Evolutionary conservation across 23 tunicate genomes (phyloP).

Genomic region (Diplosoma virens): DNA sequence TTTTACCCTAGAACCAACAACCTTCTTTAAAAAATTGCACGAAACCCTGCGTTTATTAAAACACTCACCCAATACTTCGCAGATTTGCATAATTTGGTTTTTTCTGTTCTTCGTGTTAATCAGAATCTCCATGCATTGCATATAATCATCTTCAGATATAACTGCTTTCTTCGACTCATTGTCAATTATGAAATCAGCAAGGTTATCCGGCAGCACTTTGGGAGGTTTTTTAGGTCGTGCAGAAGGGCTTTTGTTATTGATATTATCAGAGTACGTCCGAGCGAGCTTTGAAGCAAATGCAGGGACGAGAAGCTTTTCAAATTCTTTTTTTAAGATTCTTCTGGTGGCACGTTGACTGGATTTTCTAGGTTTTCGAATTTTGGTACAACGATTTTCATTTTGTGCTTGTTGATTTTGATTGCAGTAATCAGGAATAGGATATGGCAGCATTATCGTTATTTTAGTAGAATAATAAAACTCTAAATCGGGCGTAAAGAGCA

Average conservation of each 20-base stretch:
- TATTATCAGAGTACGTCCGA: neutral
- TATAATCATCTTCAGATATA: constrained; percentile 29
- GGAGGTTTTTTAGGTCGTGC: neutral
- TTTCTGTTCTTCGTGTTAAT: neutral
- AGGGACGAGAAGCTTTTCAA: constrained; percentile 15
- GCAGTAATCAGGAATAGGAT: too few species aligned
- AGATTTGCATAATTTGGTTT: constrained; percentile 20
- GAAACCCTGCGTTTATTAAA: too few species aligned
- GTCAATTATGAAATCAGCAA: constrained; percentile 33
- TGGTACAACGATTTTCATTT: neutral
- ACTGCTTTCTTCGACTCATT: constrained; percentile 14
- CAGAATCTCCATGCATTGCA: constrained; percentile 25
- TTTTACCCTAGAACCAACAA: too few species aligned
- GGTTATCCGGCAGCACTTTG: constrained; percentile 31
- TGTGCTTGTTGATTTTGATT: neutral
- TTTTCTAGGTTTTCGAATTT: neutral
- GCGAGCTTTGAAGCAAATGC: neutral
- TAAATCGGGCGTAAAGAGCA: too few species aligned
- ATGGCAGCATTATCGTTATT: too few species aligned
- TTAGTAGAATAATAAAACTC: too few species aligned
- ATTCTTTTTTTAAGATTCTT: constrained; percentile 12
- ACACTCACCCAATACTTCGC: constrained; percentile 27
- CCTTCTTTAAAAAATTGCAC: too few species aligned
- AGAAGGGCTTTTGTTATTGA: too few species aligned
- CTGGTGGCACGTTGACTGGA: neutral